Base-by-base conservation (phyloP, 2,113 vertebrate species). In the Perccottus glenii region DNA sequence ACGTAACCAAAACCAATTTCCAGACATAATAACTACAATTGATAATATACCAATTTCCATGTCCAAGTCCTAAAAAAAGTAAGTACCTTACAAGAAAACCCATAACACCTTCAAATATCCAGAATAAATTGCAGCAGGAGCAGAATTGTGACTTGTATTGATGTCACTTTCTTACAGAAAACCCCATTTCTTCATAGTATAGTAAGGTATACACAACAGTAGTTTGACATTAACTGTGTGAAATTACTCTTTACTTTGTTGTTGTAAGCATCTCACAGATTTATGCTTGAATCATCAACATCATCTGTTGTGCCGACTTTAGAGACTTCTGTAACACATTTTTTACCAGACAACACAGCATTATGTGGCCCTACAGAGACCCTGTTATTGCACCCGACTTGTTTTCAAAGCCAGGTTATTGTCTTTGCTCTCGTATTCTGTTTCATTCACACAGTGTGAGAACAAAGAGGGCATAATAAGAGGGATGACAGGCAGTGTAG, bases 361-460 rank as follows among this genome's bases (percentile, higher is more conserved):
- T 38, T 55, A 55, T 55, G 12, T 55, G 52, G 52, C 33, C 52
- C 52, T 36, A 36, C 33, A 0, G 52, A 55, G 52, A 38, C 52
- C 52, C 33, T 55, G 12, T 55, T 55, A 55, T 36, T 36, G 33
- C 33, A 9, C 12, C 33, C 12, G 52, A 55, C 52, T 36, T 55
- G 52, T 55, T 55, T 36, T 55, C 52, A 55, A 55, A 55, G 52
- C 52, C 52, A 36, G 52, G 52, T 55, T 55, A 55, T 55, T 55
- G 52, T 55, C 52, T 55, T 55, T 55, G 52, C 52, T n/a, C 52
- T 38, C 14, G 52, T 55, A 38, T 55, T 55, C 14, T 4, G 52
- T 38, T 55, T 55, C 52, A 55, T 55, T 55, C 52, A 55, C 52
- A 55, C 52, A 36, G 52, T 55, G 12, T 11, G 52, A 12, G 52